Conservation (phyloP, 2,113 vertebrate genomes). For the Solea senegalensis region DNA sequence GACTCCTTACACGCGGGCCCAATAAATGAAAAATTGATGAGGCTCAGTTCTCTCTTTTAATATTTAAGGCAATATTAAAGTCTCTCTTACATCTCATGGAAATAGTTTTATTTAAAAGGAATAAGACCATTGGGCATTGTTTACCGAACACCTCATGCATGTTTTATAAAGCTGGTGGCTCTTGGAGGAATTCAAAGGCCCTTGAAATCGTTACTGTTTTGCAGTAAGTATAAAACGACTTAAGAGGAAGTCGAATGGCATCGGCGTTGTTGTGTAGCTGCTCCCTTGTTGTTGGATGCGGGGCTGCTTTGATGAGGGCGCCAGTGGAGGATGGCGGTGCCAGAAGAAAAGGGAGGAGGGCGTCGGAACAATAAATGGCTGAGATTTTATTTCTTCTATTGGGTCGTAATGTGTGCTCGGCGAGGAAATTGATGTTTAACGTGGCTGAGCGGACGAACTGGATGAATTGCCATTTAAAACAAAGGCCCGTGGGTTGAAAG, state of each 20-base stretch:
- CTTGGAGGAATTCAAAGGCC: slow-evolving; percentile 81
- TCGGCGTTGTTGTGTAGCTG: slow-evolving; percentile 70
- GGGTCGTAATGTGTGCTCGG: slow-evolving; percentile 79
- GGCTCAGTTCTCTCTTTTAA: slow-evolving; percentile 87
- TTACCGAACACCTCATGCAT: slow-evolving; percentile 87
- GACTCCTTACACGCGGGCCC: slow-evolving; percentile 83
- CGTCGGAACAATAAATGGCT: slow-evolving; percentile 70
- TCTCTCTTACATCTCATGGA: slow-evolving; percentile 82
- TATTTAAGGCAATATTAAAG: slow-evolving; percentile 90
- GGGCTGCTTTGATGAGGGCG: slow-evolving; percentile 68
- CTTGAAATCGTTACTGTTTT: slow-evolving; percentile 83
- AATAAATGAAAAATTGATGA: slow-evolving; percentile 91
- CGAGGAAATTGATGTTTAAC: slow-evolving; percentile 82
- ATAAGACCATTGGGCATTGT: slow-evolving; percentile 88
- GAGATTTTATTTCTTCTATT: slow-evolving; percentile 80
- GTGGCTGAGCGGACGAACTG: slow-evolving; percentile 70
- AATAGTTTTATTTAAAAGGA: slow-evolving; percentile 88
- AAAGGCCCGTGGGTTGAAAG: slow-evolving; percentile 73
- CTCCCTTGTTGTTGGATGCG: slow-evolving; percentile 73
- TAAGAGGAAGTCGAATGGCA: slow-evolving; percentile 80
- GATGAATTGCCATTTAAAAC: slow-evolving; percentile 82
- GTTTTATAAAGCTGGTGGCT: slow-evolving; percentile 82
- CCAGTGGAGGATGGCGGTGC: slow-evolving; percentile 65
- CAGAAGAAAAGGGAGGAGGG: slow-evolving; percentile 52
- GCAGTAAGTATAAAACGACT: slow-evolving; percentile 82